These are phyloP conservation scores for Brachyistius frenatus DNA, from an alignment of 2,113 vertebrate species.

Conservation along the genomic window DNA sequence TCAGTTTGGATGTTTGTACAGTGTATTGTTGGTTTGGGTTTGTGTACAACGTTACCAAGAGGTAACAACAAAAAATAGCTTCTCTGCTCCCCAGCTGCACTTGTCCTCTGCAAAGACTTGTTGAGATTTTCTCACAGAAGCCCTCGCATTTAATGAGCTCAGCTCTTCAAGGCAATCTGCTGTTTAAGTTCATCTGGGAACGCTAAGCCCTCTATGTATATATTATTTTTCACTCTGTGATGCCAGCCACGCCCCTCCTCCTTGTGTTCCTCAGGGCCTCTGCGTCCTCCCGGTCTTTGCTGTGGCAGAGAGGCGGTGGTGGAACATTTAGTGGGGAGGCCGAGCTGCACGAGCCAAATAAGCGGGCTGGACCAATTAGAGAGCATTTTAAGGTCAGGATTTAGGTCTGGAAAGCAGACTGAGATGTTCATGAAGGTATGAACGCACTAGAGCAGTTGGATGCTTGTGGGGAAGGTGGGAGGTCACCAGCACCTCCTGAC, in stretches of 20 bases:
- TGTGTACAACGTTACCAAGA: background rate
- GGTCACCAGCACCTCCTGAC: constrained; percentile 46
- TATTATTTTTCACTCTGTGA: constrained; percentile 24
- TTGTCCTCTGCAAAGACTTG: background rate
- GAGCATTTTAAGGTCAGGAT: constrained; percentile 49
- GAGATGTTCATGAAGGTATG: constrained; percentile 51
- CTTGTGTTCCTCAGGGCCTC: constrained; percentile 39
- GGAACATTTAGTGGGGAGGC: constrained; percentile 65
- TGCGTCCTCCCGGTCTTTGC: constrained; percentile 69
- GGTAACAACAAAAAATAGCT: background rate
- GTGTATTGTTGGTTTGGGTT: background rate
- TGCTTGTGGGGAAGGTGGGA: background rate
- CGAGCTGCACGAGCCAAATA: constrained; percentile 51
- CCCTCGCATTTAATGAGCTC: constrained; percentile 37
- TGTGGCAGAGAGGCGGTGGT: constrained; percentile 57
- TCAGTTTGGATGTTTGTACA: constrained; percentile 6
- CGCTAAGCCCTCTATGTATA: constrained; percentile 26
- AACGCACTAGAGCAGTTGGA: constrained; percentile 38
- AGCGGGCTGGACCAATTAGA: constrained; percentile 67
- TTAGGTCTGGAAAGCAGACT: constrained; percentile 50
- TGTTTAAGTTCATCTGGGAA: constrained; percentile 32
- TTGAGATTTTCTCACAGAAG: constrained; percentile 16
- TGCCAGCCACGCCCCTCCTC: constrained; percentile 47
- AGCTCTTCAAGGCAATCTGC: constrained; percentile 46
- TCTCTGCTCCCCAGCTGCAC: background rate